Percentiles rank a stretch among this genome's conserved stretches.
Conservation (phyloP, 2,797 vertebrate species). For the Chiloscyllium punctatum region DNA sequence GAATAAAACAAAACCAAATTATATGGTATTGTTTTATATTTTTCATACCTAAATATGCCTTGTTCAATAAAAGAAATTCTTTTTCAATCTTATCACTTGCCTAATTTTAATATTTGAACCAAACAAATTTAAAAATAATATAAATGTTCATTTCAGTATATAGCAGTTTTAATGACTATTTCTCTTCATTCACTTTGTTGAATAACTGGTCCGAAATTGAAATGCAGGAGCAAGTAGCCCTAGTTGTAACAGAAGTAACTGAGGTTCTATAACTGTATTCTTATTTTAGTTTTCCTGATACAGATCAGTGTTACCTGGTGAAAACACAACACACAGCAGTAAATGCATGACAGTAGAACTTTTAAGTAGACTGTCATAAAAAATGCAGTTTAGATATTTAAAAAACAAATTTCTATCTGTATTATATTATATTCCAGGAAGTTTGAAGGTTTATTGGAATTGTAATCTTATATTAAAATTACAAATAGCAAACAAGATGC, state of each 20-base stretch:
- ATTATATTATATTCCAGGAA: background rate
- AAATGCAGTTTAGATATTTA: background rate
- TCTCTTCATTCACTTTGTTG: conserved; percentile 15
- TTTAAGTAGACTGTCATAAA: background rate
- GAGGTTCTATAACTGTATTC: conserved; percentile 7
- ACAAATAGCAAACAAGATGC: background rate
- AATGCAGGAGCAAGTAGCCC: background rate
- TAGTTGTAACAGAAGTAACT: background rate
- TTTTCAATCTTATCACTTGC: background rate
- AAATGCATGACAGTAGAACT: conserved; percentile 5
- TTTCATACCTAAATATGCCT: background rate
- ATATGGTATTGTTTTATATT: background rate
- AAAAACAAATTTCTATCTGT: background rate
- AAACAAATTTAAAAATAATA: background rate
- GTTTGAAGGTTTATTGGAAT: background rate
- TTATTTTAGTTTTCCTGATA: background rate
- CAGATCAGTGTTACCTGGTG: background rate
- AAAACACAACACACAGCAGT: background rate
- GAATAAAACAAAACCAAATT: background rate
- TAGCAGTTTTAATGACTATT: background rate
- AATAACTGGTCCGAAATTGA: conserved; percentile 19
- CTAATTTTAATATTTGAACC: background rate
- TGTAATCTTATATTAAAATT: background rate
- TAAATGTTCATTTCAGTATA: background rate
- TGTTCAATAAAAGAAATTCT: background rate